These are phyloP conservation scores for Macroglossus sobrinus DNA, from an alignment of 2,113 vertebrate species.

Conservation along the genomic window DNA sequence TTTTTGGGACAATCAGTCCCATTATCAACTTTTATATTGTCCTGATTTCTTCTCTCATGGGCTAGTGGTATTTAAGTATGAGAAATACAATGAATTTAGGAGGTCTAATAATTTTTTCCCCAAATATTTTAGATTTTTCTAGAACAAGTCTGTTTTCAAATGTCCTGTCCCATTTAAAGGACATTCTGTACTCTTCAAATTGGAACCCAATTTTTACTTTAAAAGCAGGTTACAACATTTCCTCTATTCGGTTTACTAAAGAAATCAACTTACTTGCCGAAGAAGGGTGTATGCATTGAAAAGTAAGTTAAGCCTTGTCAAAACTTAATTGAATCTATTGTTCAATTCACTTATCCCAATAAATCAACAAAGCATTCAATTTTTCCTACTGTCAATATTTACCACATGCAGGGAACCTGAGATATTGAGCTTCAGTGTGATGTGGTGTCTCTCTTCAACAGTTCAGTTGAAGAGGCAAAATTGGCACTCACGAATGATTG, in stretches of 20 bases:
- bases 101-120: not conserved
- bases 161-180: not conserved
- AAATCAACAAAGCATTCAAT: conserved; percentile 5
- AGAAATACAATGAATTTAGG: not conserved
- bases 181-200: conserved; percentile 17
- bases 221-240: conserved; percentile 17
- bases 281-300: not conserved
- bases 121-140: conserved; percentile 30
- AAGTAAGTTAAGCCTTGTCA: conserved; percentile 10
- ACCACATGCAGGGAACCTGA: not conserved
- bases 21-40: not conserved
- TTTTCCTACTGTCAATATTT: conserved; percentile 21
- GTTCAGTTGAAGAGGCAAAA: not conserved
- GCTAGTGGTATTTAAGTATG: not conserved
- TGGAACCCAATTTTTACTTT: conserved; percentile 23
- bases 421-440: not conserved
- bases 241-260: conserved; percentile 10
- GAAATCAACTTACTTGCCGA: not conserved
- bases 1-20: conserved; percentile 40
- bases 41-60: not conserved
- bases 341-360: not conserved
- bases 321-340: not conserved
- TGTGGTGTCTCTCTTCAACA: not conserved
- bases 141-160: conserved; percentile 33
- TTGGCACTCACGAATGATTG: not conserved